Evolutionary conservation across 2,888 invertebrate genomes (phyloP), one percentile per base, ranked within the genome.

Genomic region (Cancer borealis): DNA sequence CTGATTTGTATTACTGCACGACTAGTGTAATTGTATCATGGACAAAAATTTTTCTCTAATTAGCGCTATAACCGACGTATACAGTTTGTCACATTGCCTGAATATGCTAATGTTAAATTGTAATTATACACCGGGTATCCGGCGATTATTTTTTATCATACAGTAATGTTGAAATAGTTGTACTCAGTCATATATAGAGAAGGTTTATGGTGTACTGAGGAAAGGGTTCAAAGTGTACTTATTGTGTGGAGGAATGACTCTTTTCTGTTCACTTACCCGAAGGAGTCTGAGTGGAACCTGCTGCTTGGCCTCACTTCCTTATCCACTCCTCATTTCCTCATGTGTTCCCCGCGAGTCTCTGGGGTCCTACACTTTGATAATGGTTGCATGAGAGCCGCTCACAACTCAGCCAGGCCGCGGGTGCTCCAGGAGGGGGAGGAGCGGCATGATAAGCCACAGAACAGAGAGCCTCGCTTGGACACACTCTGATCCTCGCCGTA

Each of bases 371-470:
- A 84, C 84, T 73, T 26, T 17, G 39, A 84, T 39, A 12, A 84
- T 84, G 84, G 84, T 84, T 39, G 84, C 84, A 84, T 84, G 84
- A 84, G 39, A 84, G 84, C 39, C 14, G 84, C 84, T 84, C 84
- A 84, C 84, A 84, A 84, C 84, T 84, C 84, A 84, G 26, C 30
- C 26, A 14, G 84, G 84, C 84, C 84, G 84, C 39, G 12, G 39
- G 84, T 84, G 39, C 39, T 39, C 84, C 12, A 12, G 39, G 84
- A 84, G 1, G 84, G 84, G 39, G 84, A 84, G 84, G 84, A 84
- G 84, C 84, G 39, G 3, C 39, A n/a, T 84, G 84, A 84, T 84
- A 39, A 84, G 84, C 84, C 39, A 39, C 26, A 14, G 84, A 3
- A 39, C 84, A 3, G 17, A 84, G 39, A 12, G 84, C 84, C 39